Percentiles rank a stretch among this genome's conserved stretches.
These are phyloP conservation scores for Microtus pennsylvanicus DNA, from an alignment of 2,113 vertebrate genomes.

Conservation along the genomic window DNA sequence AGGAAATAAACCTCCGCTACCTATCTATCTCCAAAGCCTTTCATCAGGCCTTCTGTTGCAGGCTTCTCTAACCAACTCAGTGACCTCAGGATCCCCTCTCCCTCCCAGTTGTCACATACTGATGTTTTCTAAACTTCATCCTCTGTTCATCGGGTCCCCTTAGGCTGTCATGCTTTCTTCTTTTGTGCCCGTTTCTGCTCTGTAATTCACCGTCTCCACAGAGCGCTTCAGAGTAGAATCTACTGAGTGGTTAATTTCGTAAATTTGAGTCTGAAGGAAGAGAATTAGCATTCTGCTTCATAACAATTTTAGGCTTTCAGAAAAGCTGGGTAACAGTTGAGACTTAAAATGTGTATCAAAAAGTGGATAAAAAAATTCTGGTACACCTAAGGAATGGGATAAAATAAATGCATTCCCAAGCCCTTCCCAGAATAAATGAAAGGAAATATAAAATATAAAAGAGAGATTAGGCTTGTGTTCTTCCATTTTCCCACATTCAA, in stretches of 20 bases:
- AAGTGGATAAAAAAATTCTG: neutral
- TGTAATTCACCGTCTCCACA: neutral
- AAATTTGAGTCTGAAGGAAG: neutral
- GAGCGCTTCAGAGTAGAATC: neutral
- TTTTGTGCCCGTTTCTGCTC: neutral
- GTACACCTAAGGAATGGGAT: neutral
- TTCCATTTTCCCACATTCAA: neutral
- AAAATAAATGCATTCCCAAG: neutral
- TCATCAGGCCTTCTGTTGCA: neutral
- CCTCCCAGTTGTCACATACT: too few species aligned
- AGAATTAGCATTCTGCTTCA: neutral
- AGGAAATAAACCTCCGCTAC: neutral
- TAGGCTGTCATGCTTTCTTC: neutral
- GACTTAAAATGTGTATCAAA: neutral
- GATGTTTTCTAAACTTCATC: neutral
- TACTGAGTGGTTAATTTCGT: neutral
- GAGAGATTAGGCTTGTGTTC: neutral
- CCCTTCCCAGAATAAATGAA: constrained; percentile 1
- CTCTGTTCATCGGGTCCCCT: neutral
- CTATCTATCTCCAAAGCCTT: neutral
- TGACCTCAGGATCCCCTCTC: neutral
- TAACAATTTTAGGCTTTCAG: neutral
- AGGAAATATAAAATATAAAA: constrained; percentile 15
- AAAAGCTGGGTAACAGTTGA: neutral
- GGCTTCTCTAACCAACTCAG: fast-evolving